These are phyloP conservation scores for Kryptolebias marmoratus DNA, from an alignment of 2,113 vertebrate species.

Conservation along the genomic window DNA sequence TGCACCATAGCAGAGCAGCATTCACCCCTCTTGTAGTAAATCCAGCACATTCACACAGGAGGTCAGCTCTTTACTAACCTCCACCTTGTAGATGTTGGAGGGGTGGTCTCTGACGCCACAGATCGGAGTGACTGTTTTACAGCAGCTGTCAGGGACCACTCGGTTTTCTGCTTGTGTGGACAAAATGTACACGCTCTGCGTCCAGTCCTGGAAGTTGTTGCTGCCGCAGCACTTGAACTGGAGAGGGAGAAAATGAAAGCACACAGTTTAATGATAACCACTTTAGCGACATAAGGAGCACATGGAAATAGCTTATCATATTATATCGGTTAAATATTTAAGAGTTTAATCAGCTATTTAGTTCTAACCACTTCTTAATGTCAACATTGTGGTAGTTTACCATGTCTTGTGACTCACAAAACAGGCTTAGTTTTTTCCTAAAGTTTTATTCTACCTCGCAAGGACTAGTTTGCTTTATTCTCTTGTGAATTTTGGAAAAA, in stretches of 20 bases:
- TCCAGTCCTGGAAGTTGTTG: constrained; percentile 86
- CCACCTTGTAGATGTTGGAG: constrained; percentile 90
- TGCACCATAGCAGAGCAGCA: too few species aligned
- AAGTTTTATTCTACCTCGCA: background rate
- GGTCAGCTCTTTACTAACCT: constrained; percentile 73
- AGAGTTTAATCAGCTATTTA: background rate
- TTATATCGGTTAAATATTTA: too few species aligned
- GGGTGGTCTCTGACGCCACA: constrained; percentile 87
- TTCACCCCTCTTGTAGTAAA: too few species aligned
- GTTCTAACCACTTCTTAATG: background rate
- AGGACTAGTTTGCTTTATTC: background rate
- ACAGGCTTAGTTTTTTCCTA: background rate
- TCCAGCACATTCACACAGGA: too few species aligned
- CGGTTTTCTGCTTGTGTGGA: constrained; percentile 67
- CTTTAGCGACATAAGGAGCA: background rate
- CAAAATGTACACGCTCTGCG: constrained; percentile 75
- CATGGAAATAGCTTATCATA: too few species aligned
- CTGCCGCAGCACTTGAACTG: constrained; percentile 91
- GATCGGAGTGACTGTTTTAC: constrained; percentile 81
- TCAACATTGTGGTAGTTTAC: background rate
- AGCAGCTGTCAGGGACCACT: constrained; percentile 88
- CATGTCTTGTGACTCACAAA: background rate
- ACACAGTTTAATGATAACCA: background rate
- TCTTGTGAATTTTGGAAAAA: background rate
- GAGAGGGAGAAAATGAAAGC: background rate